phyloP scores from a whole-genome alignment of 2,888 invertebrate genomes.

The Mesorhabditis sp. region DNA sequence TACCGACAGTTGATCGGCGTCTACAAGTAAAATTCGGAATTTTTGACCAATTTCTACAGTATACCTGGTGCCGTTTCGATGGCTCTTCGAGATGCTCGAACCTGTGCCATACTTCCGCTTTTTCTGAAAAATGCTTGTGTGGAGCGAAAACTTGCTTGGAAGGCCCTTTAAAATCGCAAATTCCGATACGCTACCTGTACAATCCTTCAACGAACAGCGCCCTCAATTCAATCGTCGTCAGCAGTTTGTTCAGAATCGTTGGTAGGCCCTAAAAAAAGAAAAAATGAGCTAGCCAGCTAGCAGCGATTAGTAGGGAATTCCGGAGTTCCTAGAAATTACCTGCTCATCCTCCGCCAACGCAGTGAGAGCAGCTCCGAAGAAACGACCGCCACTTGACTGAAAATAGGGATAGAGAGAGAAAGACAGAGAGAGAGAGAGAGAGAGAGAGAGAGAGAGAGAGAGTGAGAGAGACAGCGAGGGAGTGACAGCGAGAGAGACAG shows the following conservation, averaged over 20 bases:
- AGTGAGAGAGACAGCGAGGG: background rate
- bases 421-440: background rate
- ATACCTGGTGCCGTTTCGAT: constrained; percentile 61
- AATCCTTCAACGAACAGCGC: constrained; percentile 88
- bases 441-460: background rate
- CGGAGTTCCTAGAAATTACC: constrained; percentile 8
- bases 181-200: constrained; percentile 66
- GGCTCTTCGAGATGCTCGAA: constrained; percentile 59
- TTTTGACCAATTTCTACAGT: constrained; percentile 11
- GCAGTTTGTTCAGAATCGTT: constrained; percentile 79
- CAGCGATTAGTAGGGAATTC: background rate
- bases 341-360: constrained; percentile 65
- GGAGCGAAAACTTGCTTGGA: background rate
- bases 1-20: constrained; percentile 70
- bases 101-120: constrained; percentile 67
- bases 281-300: background rate
- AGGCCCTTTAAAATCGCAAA: background rate
- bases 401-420: constrained; percentile 3
- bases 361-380: constrained; percentile 78
- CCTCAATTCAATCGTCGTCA: constrained; percentile 83
- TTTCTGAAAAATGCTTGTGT: constrained; percentile 62
- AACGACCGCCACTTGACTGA: constrained; percentile 58
- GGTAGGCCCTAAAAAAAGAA: constrained; percentile 63
- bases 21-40: constrained; percentile 55
- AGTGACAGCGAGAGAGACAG: background rate